Percentiles rank a stretch among this genome's conserved stretches.
phyloP scores from a whole-genome alignment of 2,113 vertebrate genomes.

The Trogon surrucura region DNA sequence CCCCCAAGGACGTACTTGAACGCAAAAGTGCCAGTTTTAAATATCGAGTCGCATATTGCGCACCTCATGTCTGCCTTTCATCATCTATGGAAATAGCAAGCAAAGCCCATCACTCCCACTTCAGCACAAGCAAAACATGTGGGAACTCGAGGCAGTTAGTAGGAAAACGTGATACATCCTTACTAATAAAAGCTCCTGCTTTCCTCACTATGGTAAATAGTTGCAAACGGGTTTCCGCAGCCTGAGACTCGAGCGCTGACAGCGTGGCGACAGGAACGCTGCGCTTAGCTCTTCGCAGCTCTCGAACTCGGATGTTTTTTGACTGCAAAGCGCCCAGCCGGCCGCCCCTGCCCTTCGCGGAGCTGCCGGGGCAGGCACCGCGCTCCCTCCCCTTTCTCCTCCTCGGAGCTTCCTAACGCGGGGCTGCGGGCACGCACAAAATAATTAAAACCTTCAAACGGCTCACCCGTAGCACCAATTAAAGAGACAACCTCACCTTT shows the following conservation, averaged over 20 bases:
- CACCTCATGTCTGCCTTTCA: constrained; percentile 50
- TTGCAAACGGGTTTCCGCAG: background rate
- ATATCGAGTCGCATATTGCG: constrained; percentile 18
- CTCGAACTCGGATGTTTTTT: background rate
- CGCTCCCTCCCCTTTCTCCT: background rate
- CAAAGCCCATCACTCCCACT: constrained; percentile 19
- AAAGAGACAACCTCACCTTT: constrained; percentile 28
- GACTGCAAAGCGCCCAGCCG: background rate
- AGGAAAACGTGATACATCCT: constrained; percentile 45
- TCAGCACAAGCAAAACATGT: constrained; percentile 41
- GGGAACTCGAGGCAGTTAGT: constrained; percentile 29
- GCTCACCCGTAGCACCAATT: constrained; percentile 30
- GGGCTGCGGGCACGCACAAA: background rate
- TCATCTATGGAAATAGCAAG: constrained; percentile 55
- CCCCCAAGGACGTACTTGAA: background rate
- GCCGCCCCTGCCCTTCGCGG: background rate
- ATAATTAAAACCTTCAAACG: constrained; percentile 38
- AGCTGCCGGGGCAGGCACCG: background rate
- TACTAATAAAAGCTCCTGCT: constrained; percentile 61
- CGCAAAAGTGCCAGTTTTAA: background rate
- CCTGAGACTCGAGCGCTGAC: background rate
- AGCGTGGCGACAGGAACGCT: background rate
- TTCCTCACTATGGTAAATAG: constrained; percentile 22
- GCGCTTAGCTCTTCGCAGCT: background rate
- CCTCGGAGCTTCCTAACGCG: fast-evolving